Conservation (phyloP, 2,888 invertebrate species). For the Thyatira batis region DNA sequence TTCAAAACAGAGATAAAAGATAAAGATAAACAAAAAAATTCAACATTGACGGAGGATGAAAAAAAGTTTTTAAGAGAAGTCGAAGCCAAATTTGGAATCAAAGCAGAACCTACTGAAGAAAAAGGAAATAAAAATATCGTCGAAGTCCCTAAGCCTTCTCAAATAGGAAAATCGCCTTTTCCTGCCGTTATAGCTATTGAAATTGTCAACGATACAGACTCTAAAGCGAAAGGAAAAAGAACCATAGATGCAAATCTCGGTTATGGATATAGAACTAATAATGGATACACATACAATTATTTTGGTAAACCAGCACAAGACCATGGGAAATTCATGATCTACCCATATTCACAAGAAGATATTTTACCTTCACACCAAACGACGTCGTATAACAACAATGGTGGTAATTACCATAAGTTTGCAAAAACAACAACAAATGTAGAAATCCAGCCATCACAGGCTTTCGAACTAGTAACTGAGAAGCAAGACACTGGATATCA, state of each 20-base stretch:
- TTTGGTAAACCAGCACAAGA: slow-evolving; percentile 72
- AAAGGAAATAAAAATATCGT: slow-evolving; percentile 37
- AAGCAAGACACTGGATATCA: slow-evolving; percentile 62
- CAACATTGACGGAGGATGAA: slow-evolving; percentile 68
- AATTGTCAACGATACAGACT: slow-evolving; percentile 81
- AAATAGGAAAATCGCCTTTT: slow-evolving; percentile 46
- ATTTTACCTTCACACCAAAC: slow-evolving; percentile 63
- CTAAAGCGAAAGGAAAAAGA: slow-evolving; percentile 83
- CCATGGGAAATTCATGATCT: slow-evolving; percentile 84
- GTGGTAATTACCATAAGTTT: slow-evolving; percentile 27
- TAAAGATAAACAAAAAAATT: slow-evolving; percentile 48
- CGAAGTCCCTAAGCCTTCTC: slow-evolving; percentile 21
- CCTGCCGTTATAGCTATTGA: slow-evolving; percentile 84
- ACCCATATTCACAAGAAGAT: slow-evolving; percentile 87
- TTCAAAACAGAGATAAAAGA: slow-evolving; percentile 58
- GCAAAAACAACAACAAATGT: slow-evolving; percentile 54
- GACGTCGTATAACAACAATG: slow-evolving; percentile 22
- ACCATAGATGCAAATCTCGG: slow-evolving; percentile 89
- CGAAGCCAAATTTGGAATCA: slow-evolving; percentile 74
- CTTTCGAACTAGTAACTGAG: slow-evolving; percentile 72
- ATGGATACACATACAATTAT: slow-evolving; percentile 75
- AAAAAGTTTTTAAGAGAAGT: slow-evolving; percentile 73
- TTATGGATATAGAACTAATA: slow-evolving; percentile 84
- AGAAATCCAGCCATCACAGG: slow-evolving; percentile 83
- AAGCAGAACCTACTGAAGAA: slow-evolving; percentile 49